Percentiles rank a stretch among this genome's conserved stretches.
Conservation (phyloP, 2,888 invertebrate species). For the Nephrotoma guestfalica region DNA sequence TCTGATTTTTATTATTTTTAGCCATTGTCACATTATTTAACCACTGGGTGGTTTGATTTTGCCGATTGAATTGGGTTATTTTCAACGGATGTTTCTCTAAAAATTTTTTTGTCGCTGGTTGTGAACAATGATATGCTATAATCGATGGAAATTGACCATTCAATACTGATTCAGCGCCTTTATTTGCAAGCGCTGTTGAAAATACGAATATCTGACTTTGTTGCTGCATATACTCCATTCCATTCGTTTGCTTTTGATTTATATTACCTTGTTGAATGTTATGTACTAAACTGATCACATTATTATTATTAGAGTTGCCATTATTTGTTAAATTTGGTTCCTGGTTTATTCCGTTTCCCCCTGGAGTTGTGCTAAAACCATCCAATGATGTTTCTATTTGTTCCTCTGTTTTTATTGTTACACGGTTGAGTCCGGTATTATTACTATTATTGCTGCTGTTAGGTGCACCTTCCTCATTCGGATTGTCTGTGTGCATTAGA, state of each 20-base stretch:
- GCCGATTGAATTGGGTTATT: conserved; percentile 72
- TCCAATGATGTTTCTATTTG: background rate
- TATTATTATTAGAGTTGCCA: background rate
- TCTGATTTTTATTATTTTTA: conserved; percentile 48
- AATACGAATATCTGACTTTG: conserved; percentile 98
- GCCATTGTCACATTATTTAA: conserved; percentile 62
- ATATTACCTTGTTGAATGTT: background rate
- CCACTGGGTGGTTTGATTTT: conserved; percentile 63
- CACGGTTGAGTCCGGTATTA: background rate
- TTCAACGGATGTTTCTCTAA: conserved; percentile 89
- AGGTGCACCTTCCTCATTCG: background rate
- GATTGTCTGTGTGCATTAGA: background rate
- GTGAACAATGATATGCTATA: conserved; percentile 88
- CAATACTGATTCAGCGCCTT: conserved; percentile 84
- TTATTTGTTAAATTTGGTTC: background rate
- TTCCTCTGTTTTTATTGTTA: background rate
- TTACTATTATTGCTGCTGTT: background rate
- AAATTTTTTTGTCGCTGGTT: conserved; percentile 88
- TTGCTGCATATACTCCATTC: conserved; percentile 62
- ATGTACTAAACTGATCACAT: background rate
- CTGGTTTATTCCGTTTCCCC: background rate
- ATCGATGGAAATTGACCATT: conserved; percentile 83
- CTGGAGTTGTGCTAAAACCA: background rate
- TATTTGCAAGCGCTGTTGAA: conserved; percentile 85
- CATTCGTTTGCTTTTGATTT: background rate